Evolutionary conservation across 2,888 invertebrate species (phyloP).

Genomic region (Entomobrya proxima): DNA sequence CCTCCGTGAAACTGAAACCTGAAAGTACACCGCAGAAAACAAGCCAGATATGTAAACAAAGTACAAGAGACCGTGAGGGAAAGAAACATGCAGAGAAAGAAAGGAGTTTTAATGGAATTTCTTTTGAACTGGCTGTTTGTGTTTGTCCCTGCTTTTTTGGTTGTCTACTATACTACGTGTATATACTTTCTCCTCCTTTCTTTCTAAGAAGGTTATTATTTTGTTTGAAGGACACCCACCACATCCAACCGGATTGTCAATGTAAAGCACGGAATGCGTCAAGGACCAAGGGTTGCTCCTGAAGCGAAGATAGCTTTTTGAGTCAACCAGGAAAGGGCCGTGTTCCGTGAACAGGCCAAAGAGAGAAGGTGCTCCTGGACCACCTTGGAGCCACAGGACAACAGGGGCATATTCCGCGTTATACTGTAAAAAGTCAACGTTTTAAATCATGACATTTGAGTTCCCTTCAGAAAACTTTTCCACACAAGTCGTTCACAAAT

Average conservation of each 20-base stretch:
- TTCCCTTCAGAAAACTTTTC: not conserved
- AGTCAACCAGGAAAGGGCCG: conserved; percentile 84
- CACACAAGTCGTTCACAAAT: not conserved
- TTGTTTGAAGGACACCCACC: conserved; percentile 52
- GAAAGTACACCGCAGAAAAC: not conserved
- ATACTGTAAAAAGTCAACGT: conserved; percentile 53
- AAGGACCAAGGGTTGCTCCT: conserved; percentile 88
- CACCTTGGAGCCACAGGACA: conserved; percentile 90
- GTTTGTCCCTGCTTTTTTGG: not conserved
- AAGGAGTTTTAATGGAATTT: conserved; percentile 39
- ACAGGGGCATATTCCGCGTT: conserved; percentile 81
- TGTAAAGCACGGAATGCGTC: conserved; percentile 88
- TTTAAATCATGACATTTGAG: not conserved
- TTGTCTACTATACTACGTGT: not conserved
- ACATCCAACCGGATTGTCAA: conserved; percentile 77
- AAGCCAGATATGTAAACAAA: not conserved
- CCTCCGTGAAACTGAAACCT: conserved; percentile 92
- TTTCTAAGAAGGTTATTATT: not conserved
- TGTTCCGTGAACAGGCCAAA: conserved; percentile 90
- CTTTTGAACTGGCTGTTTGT: conserved; percentile 7
- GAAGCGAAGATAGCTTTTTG: conserved; percentile 68
- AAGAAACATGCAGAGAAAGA: not conserved
- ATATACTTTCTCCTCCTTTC: not conserved
- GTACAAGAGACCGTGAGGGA: not conserved
- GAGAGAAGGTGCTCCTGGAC: conserved; percentile 86